These are phyloP conservation scores for Avahi laniger DNA, from an alignment of 2,797 vertebrate species.

Conservation along the genomic window DNA sequence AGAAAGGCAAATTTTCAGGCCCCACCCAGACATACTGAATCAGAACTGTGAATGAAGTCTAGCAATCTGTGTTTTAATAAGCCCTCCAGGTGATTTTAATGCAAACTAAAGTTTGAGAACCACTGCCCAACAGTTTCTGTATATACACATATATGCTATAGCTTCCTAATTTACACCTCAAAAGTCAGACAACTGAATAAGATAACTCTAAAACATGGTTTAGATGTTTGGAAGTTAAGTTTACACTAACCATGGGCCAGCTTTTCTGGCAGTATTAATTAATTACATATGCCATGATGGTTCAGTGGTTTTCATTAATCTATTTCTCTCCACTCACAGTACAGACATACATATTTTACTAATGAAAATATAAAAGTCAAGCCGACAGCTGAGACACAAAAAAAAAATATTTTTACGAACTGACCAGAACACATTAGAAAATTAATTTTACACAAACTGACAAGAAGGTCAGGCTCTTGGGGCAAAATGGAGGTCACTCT, in stretches of 20 bases:
- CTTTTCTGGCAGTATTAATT: conserved; percentile 32
- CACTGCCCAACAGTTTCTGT: not conserved
- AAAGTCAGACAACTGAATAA: not conserved
- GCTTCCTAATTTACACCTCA: not conserved
- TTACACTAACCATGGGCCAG: not conserved
- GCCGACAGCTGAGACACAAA: conserved; percentile 42
- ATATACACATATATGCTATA: not conserved
- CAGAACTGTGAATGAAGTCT: not conserved
- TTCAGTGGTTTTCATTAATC: conserved; percentile 31
- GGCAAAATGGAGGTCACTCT: conserved; percentile 11
- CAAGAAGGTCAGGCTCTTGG: not conserved
- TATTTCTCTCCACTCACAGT: conserved; percentile 27
- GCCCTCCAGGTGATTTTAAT: not conserved
- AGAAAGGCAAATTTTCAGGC: not conserved
- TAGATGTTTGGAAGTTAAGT: conserved; percentile 19
- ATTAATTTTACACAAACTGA: conserved; percentile 14
- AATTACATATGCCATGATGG: not conserved
- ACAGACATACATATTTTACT: conserved; percentile 59
- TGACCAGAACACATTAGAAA: conserved; percentile 38
- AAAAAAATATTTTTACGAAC: not conserved
- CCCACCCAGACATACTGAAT: not conserved
- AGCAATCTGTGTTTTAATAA: not conserved
- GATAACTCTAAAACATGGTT: not conserved
- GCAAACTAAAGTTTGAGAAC: conserved; percentile 7
- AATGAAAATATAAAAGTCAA: not conserved